Base-by-base conservation (phyloP, 2,797 vertebrate species). In the Diglossa cyanea region DNA sequence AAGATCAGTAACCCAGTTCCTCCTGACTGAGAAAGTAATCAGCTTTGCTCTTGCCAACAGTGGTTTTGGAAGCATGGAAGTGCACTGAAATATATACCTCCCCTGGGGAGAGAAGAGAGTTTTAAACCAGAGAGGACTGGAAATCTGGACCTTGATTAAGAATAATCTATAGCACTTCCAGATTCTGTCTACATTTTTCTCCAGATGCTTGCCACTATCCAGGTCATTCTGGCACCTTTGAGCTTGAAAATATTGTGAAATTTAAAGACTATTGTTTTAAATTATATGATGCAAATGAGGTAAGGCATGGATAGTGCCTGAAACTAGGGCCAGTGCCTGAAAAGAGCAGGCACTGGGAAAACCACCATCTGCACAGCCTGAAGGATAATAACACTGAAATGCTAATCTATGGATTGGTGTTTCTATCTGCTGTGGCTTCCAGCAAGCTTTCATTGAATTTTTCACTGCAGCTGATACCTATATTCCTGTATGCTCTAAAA, bases 401-500 rank as follows among this genome's bases (percentile, higher is more conserved):
- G 44, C 71, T 87, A 55, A 93, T 95, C 73, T 68, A 7, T 68
- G 71, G 51, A 80, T 77, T 90, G 60, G 26, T 77, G 48, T 45
- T 90, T 44, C 30, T 93, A 31, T 94, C 67, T 77, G 19, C 66
- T 74, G 42, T 45, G 31, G 44, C 42, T 96, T 91, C 81, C 85
- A 96, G 79, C 45, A 89, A 73, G 54, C 77, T 58, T 92, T 54
- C 77, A 91, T 1, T 84, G 63, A 78, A 74, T 91, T 93, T 90
- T 89, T 73, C 3, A 2, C 48, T 79, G 94, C 93, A 96, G 90
- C 91, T 97, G 91, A 95, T 81, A 93, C 82, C 51, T 94, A 86
- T 93, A 95, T 65, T 83, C 78, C 51, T 86, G 39, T 47, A 63
- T 62, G 26, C 62, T 86, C 80, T 92, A 68, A 84, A 83, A 86